Evolutionary conservation across 2,888 invertebrate species (phyloP).

Genomic region (Xestia rhomboidea): DNA sequence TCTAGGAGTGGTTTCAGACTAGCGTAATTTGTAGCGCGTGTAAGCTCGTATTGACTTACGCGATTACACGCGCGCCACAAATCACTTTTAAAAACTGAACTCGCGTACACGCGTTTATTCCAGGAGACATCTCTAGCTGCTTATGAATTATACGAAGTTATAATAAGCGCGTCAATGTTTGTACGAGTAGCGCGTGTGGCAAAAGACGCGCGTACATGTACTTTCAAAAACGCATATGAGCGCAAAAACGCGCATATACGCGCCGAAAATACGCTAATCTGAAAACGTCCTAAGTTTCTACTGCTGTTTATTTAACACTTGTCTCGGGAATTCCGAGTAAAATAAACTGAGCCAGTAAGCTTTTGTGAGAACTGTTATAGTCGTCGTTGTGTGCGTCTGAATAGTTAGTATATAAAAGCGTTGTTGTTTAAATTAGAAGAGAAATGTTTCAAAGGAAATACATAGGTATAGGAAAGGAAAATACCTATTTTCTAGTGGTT

Average conservation of each 20-base stretch:
- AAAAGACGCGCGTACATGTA: not conserved
- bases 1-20: not conserved
- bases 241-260: not conserved
- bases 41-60: not conserved
- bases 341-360: conserved; percentile 29
- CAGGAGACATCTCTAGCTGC: not conserved
- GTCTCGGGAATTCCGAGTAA: conserved; percentile 24
- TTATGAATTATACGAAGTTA: not conserved
- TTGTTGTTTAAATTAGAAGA: conserved; percentile 4
- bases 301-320: conserved; percentile 32
- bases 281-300: conserved; percentile 12
- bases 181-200: not conserved
- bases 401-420: no score
- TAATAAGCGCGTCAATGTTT: not conserved
- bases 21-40: not conserved
- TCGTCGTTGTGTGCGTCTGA: conserved; percentile 1
- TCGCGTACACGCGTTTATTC: not conserved
- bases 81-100: not conserved
- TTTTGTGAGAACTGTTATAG: conserved; percentile 19
- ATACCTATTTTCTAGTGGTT: not conserved
- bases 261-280: not conserved
- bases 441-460: not conserved
- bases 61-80: no score
- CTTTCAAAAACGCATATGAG: not conserved
- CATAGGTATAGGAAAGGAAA: not conserved